A percentile compares a stretch with the other conserved stretches of the same genome.
phyloP scores from a whole-genome alignment of 2,888 invertebrate genomes.

The Sphaerophoria rueppellii region DNA sequence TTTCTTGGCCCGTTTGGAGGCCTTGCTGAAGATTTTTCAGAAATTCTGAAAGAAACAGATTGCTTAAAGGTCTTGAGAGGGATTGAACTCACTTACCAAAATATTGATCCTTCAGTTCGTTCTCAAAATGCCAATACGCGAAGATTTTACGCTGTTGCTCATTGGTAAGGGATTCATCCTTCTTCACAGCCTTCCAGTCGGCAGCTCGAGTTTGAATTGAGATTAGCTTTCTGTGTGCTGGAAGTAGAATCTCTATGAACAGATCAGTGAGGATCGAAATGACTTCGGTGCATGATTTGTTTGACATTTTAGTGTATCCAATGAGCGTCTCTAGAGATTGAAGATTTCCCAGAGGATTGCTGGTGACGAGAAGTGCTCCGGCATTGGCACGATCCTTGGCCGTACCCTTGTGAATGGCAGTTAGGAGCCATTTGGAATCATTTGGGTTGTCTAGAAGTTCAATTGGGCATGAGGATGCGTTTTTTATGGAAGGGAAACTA shows the following conservation, averaged over 20 bases:
- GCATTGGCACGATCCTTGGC: slow-evolving; percentile 82
- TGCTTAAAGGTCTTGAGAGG: not conserved
- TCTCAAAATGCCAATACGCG: slow-evolving; percentile 94
- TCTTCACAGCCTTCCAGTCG: slow-evolving; percentile 80
- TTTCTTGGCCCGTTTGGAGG: slow-evolving; percentile 81
- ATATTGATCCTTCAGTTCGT: slow-evolving; percentile 91
- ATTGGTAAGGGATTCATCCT: slow-evolving; percentile 82
- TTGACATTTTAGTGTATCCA: slow-evolving; percentile 80
- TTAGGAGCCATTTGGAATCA: slow-evolving; percentile 81
- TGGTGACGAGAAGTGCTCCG: slow-evolving; percentile 81
- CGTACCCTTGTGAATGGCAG: slow-evolving; percentile 82
- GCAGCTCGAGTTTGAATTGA: slow-evolving; percentile 79
- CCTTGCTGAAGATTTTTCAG: slow-evolving; percentile 80
- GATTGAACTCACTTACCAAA: slow-evolving; percentile 82
- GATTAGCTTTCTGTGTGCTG: slow-evolving; percentile 79
- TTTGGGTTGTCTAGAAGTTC: slow-evolving; percentile 78
- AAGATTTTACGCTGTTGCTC: slow-evolving; percentile 86
- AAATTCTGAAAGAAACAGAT: slow-evolving; percentile 76
- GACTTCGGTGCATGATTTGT: slow-evolving; percentile 80
- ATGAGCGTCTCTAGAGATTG: slow-evolving; percentile 79
- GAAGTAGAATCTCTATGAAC: slow-evolving; percentile 80
- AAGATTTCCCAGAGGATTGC: slow-evolving; percentile 81
- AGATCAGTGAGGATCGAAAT: slow-evolving; percentile 79
- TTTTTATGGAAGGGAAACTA: not conserved
- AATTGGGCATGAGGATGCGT: not conserved